phyloP scores from a whole-genome alignment of 2,888 invertebrate genomes.

The Epistrophella euchroma region DNA sequence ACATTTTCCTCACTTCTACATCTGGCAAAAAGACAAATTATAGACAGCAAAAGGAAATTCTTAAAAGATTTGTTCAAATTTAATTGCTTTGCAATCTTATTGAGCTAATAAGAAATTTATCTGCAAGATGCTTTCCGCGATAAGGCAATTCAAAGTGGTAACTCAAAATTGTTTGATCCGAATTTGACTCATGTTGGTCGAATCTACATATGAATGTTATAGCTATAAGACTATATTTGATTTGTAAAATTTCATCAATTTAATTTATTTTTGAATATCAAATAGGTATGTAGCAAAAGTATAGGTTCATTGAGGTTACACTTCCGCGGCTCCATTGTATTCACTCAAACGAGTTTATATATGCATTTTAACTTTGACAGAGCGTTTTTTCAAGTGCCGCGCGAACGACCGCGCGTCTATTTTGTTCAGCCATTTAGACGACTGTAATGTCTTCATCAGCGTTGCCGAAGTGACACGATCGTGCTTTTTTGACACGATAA shows the following conservation, averaged over 20 bases:
- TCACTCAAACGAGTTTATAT: no score
- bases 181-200: constrained; percentile 25
- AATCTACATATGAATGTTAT: background rate
- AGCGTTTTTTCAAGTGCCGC: no score
- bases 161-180: constrained; percentile 6
- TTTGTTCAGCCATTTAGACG: no score
- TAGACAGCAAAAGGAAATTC: constrained; percentile 24
- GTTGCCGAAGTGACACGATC: no score
- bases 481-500: no score
- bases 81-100: constrained; percentile 41
- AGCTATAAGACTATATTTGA: background rate
- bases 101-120: constrained; percentile 48
- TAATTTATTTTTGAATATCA: no score
- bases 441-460: no score
- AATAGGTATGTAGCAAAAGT: constrained; percentile 50
- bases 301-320: background rate
- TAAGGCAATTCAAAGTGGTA: constrained; percentile 28
- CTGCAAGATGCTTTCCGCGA: constrained; percentile 22
- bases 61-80: constrained; percentile 27
- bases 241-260: constrained; percentile 3
- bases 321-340: no score
- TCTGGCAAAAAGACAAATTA: background rate
- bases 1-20: no score
- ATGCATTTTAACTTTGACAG: no score
- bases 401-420: no score